Evolutionary conservation across 2,113 vertebrate species (phyloP).

Genomic region (Brachyhypopomus gauderio): DNA sequence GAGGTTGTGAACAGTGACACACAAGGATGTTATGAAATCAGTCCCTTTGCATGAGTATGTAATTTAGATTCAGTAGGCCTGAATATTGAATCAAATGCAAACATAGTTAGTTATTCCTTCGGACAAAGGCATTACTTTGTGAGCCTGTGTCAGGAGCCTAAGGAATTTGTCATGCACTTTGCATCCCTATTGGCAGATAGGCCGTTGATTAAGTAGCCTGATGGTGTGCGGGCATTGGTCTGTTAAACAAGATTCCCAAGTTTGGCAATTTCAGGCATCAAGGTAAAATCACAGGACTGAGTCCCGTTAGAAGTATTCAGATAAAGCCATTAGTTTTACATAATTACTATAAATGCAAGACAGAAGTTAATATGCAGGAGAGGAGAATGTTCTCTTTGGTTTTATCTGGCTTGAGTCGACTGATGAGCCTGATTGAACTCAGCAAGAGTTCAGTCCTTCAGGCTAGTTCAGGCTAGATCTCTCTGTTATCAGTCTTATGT

Average conservation of each 20-base stretch:
- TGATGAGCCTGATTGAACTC: background rate
- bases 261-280: no score
- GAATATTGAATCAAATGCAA: background rate
- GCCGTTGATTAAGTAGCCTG: background rate
- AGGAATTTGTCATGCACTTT: background rate
- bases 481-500: background rate
- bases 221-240: background rate
- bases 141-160: background rate
- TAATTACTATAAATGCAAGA: background rate
- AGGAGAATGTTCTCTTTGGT: no score
- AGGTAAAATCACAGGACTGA: background rate
- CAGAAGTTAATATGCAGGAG: background rate
- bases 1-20: background rate
- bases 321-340: background rate
- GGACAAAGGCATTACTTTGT: background rate
- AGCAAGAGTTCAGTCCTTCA: background rate
- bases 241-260: background rate
- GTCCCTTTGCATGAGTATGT: no score
- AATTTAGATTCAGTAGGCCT: background rate
- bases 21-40: background rate
- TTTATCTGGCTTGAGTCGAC: no score
- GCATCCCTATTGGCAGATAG: background rate
- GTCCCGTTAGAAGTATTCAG: background rate
- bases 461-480: background rate
- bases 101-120: background rate